A percentile compares a stretch with the other conserved stretches of the same genome.
These are phyloP conservation scores for Prostheceraeus crozeri DNA, from an alignment of 2,888 invertebrate species.

Conservation along the genomic window DNA sequence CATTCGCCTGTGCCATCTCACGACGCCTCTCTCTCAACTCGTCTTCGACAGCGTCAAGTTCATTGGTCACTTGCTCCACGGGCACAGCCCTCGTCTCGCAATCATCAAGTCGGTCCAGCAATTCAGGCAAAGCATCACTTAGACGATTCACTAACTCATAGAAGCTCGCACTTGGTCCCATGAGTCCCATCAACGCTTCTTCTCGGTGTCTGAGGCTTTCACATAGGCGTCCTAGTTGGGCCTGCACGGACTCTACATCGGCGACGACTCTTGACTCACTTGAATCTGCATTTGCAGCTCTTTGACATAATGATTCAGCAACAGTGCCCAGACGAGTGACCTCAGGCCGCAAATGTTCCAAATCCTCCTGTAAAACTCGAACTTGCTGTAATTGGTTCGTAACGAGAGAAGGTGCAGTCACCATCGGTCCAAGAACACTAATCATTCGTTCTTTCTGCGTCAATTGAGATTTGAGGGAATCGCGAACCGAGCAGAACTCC, in stretches of 20 bases:
- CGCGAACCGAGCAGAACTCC: constrained; percentile 81
- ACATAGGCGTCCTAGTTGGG: constrained; percentile 72
- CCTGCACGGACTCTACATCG: constrained; percentile 63
- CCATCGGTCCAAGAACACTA: constrained; percentile 85
- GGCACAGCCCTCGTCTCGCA: too few relatives aligned
- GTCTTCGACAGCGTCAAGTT: too few relatives aligned
- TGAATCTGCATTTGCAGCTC: constrained; percentile 2
- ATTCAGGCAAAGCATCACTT: constrained; percentile 65
- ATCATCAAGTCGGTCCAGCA: constrained; percentile 69
- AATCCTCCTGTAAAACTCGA: constrained; percentile 67
- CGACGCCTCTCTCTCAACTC: too few relatives aligned
- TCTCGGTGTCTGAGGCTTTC: constrained; percentile 77
- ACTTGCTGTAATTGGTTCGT: constrained; percentile 85
- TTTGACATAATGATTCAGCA: constrained; percentile 2
- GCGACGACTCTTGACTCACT: constrained; percentile 46
- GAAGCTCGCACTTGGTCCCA: constrained; percentile 83
- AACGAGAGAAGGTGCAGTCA: constrained; percentile 87
- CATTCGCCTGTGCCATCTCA: constrained; percentile 46
- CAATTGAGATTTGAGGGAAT: constrained; percentile 74
- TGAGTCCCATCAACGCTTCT: constrained; percentile 76
- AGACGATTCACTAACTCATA: constrained; percentile 76
- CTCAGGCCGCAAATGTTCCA: constrained; percentile 69
- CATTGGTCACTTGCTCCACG: neutral
- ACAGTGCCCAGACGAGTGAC: constrained; percentile 46
- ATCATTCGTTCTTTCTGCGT: constrained; percentile 88